These are phyloP conservation scores for Vombatus ursinus DNA, from an alignment of 2,113 vertebrate species.

Conservation along the genomic window DNA sequence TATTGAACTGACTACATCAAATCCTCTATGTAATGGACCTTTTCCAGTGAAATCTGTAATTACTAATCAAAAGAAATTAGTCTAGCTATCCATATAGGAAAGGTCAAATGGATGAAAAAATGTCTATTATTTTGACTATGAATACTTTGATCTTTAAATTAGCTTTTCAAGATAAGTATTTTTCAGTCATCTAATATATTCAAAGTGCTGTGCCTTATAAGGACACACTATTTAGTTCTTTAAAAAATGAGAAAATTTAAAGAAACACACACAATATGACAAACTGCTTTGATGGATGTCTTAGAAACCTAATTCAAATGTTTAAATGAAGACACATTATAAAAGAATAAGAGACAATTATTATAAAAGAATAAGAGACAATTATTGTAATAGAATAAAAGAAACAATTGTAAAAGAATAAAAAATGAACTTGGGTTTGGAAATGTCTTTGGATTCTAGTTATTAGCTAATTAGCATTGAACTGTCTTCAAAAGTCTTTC, in stretches of 20 bases:
- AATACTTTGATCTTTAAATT: background rate
- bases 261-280: background rate
- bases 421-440: constrained; percentile 41
- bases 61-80: background rate
- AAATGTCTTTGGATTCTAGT: constrained; percentile 32
- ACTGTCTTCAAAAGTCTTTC: constrained; percentile 47
- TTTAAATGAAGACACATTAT: constrained; percentile 27
- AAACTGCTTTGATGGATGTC: background rate
- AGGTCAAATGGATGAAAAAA: background rate
- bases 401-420: constrained; percentile 20
- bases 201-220: background rate
- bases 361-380: background rate
- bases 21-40: background rate
- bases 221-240: background rate
- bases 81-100: background rate
- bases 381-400: constrained; percentile 11
- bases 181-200: background rate
- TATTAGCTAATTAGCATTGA: constrained; percentile 50
- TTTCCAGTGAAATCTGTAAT: background rate
- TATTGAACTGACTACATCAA: background rate
- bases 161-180: background rate
- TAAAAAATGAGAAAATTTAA: background rate
- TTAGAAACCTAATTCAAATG: constrained; percentile 46
- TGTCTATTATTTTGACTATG: background rate
- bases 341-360: constrained; percentile 7